Conservation (phyloP, 2,888 invertebrate species). For the Ceriagrion tenellum region DNA sequence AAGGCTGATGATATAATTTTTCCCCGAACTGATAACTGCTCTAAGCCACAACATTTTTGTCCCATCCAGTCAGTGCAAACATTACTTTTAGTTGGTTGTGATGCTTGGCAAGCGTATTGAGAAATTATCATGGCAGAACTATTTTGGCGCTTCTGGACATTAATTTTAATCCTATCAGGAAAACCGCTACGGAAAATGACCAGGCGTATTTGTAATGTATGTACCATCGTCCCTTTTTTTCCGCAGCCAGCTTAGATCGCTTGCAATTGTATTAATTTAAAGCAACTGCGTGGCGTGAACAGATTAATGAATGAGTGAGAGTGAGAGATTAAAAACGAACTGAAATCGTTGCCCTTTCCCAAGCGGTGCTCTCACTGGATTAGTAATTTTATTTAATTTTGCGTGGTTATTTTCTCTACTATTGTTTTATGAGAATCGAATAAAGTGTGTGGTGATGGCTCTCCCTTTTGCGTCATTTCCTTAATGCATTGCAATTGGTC, state of each 20-base stretch:
- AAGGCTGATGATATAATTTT: no score
- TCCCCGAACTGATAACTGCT: no score
- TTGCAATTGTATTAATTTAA: neutral
- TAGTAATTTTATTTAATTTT: no score
- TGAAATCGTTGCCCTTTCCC: neutral
- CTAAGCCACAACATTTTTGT: no score
- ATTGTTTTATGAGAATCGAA: no score
- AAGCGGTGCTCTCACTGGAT: no score
- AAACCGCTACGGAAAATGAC: neutral
- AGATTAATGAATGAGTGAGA: neutral
- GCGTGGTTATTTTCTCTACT: no score
- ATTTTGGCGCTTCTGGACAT: neutral
- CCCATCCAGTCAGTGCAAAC: no score
- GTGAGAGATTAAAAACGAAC: neutral
- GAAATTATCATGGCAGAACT: neutral
- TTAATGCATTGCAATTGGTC: no score
- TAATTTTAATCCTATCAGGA: neutral
- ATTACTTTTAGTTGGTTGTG: neutral
- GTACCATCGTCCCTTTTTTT: neutral
- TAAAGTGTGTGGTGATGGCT: no score
- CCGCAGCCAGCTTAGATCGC: neutral
- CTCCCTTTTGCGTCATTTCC: no score
- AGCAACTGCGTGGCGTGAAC: neutral
- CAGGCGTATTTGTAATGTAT: neutral
- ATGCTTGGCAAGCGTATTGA: neutral